Percentiles rank a stretch among this genome's conserved stretches.
Evolutionary conservation across 2,113 vertebrate species (phyloP).

Genomic region (Pteropus alecto): DNA sequence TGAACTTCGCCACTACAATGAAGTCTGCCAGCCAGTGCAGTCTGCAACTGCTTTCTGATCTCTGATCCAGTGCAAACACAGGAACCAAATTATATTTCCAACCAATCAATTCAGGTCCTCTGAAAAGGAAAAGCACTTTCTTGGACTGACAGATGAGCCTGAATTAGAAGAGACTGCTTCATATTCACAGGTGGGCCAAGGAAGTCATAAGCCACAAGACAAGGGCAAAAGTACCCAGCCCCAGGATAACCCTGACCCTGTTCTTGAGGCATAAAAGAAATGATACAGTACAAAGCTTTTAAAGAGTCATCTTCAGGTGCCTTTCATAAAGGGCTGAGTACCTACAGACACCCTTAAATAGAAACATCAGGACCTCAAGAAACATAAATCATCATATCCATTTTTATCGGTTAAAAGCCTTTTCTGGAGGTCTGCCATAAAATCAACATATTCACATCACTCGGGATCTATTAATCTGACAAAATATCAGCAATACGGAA

Average conservation of each 20-base stretch:
- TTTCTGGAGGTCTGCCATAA: constrained; percentile 58
- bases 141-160: constrained; percentile 75
- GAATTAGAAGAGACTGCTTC: constrained; percentile 72
- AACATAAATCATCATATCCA: constrained; percentile 44
- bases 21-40: constrained; percentile 38
- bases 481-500: constrained; percentile 44
- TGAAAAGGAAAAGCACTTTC: constrained; percentile 79
- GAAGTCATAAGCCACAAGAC: constrained; percentile 77
- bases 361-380: constrained; percentile 47
- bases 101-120: constrained; percentile 81
- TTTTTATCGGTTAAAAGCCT: constrained; percentile 48
- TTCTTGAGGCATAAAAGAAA: constrained; percentile 70
- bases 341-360: constrained; percentile 53
- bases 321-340: background rate
- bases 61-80: constrained; percentile 82
- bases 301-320: background rate
- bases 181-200: constrained; percentile 78
- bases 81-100: constrained; percentile 81
- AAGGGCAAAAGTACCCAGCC: constrained; percentile 16
- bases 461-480: constrained; percentile 61
- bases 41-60: constrained; percentile 79
- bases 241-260: constrained; percentile 56
- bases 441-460: constrained; percentile 49
- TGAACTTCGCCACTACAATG: constrained; percentile 47
- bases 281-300: constrained; percentile 28